phyloP scores from a whole-genome alignment of 1,140 invertebrate genomes.

The Orussus abietinus region DNA sequence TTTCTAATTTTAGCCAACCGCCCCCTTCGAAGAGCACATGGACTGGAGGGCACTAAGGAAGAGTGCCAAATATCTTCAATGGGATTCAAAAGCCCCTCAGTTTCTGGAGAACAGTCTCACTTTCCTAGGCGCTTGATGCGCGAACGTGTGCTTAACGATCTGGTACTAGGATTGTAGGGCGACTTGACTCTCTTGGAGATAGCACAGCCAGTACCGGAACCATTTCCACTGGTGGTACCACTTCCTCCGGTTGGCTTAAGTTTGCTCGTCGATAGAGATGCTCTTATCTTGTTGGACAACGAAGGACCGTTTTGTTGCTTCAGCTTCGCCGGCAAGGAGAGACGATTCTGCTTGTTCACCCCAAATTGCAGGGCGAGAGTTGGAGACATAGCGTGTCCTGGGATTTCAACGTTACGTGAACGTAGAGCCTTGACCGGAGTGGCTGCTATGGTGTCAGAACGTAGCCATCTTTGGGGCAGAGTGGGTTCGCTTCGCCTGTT shows the following conservation, averaged over 20 bases:
- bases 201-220: slow-evolving; percentile 21
- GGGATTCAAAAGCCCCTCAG: too few species aligned
- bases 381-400: slow-evolving; percentile 42
- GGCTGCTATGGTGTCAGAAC: slow-evolving; percentile 49
- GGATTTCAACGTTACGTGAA: slow-evolving; percentile 48
- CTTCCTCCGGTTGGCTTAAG: slow-evolving; percentile 11
- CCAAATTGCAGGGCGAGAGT: slow-evolving; percentile 44
- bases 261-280: slow-evolving; percentile 20
- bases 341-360: slow-evolving; percentile 38
- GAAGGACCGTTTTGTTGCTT: slow-evolving; percentile 21
- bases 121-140: slow-evolving; percentile 48
- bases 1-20: too few species aligned
- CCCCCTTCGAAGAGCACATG: too few species aligned
- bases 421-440: slow-evolving; percentile 46
- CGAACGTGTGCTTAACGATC: slow-evolving; percentile 42
- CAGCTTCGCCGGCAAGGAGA: slow-evolving; percentile 32
- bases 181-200: slow-evolving; percentile 43
- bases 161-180: slow-evolving; percentile 37
- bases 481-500: too few species aligned
- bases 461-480: slow-evolving; percentile 44
- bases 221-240: slow-evolving; percentile 3
- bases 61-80: too few species aligned
- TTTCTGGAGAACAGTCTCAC: too few species aligned
- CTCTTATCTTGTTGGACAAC: slow-evolving; percentile 11
- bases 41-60: too few species aligned